Evolutionary conservation across 2,797 vertebrate genomes (phyloP).

Genomic region (Distichodus sexfasciatus): DNA sequence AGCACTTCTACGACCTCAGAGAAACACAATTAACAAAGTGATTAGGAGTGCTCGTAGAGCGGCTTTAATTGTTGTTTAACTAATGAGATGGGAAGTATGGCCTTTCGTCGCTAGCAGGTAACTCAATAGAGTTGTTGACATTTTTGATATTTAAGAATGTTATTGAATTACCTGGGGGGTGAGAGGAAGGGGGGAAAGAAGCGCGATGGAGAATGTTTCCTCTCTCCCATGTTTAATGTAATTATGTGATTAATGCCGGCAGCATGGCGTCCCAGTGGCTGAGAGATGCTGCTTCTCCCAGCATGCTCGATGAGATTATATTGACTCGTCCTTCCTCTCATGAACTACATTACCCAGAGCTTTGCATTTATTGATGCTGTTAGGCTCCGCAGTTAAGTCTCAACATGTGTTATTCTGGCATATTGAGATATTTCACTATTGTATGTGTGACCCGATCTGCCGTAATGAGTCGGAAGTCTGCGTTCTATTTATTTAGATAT

Average conservation of each 20-base stretch:
- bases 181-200: constrained; percentile 13
- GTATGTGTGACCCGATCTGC: no score
- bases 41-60: background rate
- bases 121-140: constrained; percentile 14
- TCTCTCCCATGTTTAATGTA: constrained; percentile 38
- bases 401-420: constrained; percentile 18
- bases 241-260: constrained; percentile 39
- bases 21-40: background rate
- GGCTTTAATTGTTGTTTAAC: constrained; percentile 1
- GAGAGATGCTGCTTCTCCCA: constrained; percentile 20
- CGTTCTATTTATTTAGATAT: no score
- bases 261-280: constrained; percentile 32
- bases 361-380: constrained; percentile 21
- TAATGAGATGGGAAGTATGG: constrained; percentile 5
- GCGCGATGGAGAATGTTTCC: constrained; percentile 5
- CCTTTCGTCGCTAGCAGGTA: constrained; percentile 13
- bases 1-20: background rate
- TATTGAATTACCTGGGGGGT: constrained; percentile 20
- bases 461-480: no score
- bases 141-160: constrained; percentile 24
- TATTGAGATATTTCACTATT: constrained; percentile 11
- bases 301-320: constrained; percentile 31
- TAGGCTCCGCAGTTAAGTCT: background rate
- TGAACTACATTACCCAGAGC: constrained; percentile 32
- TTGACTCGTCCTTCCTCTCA: constrained; percentile 18